Base-by-base conservation (phyloP, 2,888 invertebrate genomes). In the Agrochola lota region DNA sequence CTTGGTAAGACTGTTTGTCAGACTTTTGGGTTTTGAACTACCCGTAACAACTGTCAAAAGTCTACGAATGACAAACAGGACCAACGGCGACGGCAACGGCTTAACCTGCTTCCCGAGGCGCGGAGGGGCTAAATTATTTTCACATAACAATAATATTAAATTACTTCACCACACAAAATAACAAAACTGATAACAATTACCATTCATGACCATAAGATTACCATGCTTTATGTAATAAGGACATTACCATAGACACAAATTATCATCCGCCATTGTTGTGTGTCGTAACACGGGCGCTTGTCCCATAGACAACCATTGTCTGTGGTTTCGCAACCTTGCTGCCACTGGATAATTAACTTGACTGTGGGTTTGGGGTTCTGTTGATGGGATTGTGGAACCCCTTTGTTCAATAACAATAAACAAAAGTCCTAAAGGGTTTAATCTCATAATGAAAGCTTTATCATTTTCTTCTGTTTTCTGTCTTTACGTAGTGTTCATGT, bases 251-350 rank as follows among this genome's bases (percentile, higher is more conserved):
- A 85, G 85, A 76, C 82, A 84, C 85, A 85, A 87, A 90, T 89
- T 89, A 88, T 85, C 86, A 78, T 85, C 81, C 81, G 71, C 86
- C 83, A 90, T 90, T 90, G 91, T 90, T 86, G 83, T 81, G 40
- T 90, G 83, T 87, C 86, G 87, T 79, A 90, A 91, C 82, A 78
- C 83, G 86, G 82, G 87, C 82, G 83, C 88, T 77, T 90, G 91
- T 90, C 90, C 89, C 91, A 89, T 91, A 88, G 87, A 86, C 89
- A 67, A 52, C 83, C 85, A 90, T 91, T 91, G 90, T 91, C 86
- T 90, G 80, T 84, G 85, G 86, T 90, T 89, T 86, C 84, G 81
- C 88, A 89, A 90, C 85, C 86, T 83, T 85, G 81, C 82, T 86
- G 81, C 87, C 62, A 84, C 83, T 81, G 77, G 80, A 80, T 89